Percentiles rank a stretch among this genome's conserved stretches.
Conservation (phyloP, 2,888 invertebrate genomes). For the Vesta saturnalis region DNA sequence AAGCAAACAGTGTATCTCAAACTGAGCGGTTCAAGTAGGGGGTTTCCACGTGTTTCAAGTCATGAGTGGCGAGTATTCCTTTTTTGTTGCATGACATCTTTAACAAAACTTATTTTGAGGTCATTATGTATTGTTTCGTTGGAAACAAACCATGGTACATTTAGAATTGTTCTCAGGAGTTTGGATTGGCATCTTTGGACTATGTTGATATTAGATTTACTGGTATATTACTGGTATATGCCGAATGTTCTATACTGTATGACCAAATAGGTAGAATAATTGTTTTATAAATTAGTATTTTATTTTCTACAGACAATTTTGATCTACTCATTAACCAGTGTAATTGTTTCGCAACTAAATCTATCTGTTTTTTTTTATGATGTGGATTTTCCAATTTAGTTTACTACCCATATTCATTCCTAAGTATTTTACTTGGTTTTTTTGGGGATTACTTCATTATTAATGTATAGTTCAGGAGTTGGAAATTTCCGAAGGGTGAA, state of each 20-base stretch:
- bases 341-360: neutral
- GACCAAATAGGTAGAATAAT: neutral
- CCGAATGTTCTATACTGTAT: neutral
- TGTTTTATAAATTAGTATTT: no score
- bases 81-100: no score
- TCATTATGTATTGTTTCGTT: neutral
- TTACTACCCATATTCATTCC: neutral
- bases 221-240: no score
- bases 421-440: neutral
- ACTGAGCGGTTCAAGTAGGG: no score
- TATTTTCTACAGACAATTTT: neutral
- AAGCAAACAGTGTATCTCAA: no score
- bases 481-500: neutral
- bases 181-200: no score
- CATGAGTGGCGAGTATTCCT: no score
- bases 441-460: no score
- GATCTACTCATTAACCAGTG: no score
- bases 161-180: neutral
- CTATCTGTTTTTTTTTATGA: neutral
- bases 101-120: neutral
- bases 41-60: no score
- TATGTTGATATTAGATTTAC: neutral
- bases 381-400: neutral
- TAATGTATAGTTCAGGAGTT: neutral
- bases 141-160: neutral